Base-by-base conservation (phyloP, 2,113 vertebrate genomes). In the Neotoma lepida region DNA sequence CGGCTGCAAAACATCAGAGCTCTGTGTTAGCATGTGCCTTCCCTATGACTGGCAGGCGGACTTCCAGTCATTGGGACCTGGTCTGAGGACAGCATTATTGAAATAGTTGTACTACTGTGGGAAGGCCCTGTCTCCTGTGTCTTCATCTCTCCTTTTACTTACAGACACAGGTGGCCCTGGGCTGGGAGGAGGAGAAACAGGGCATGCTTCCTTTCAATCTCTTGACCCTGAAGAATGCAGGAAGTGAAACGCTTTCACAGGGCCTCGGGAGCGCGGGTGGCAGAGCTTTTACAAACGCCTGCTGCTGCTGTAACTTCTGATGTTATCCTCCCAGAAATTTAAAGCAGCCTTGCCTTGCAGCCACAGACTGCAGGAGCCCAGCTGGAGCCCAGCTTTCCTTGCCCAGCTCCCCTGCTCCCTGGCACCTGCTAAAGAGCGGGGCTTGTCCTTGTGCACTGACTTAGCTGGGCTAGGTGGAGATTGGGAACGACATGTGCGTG, bases 21-120 rank as follows among this genome's bases (percentile, higher is more conserved):
- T 88, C 73, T 70, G 17, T 70, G 17, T 49, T 80, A 94, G 20
- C 54, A 41, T 89, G 87, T 76, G 49, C 78, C 41, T 94, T 85
- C 56, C 39, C 58, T 80, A 35, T 51, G 73, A 28, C 81, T 74
- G 64, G 44, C 90, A 88, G 90, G 54, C 77, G 87, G 89, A 56
- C 41, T 78, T 85, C 39, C 61, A n/a, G 68, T 66, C 68, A 61
- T 26, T 46, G 10, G 18, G 49, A 54, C 49, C 61, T 39, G n/a
- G 63, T 61, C 46, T 68, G 20, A 58, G 54, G 78, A 81, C 78
- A 58, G 78, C 78, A 26, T 56, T 81, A 81, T 39, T 81, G 51
- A 81, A 81, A 26, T 58, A 6, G 35, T 58, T 81, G 51, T 58
- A 12, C 51, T 81, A n/a, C 54, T 7, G 51, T 39, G 51, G 35